phyloP scores from a whole-genome alignment of 2,113 vertebrate species.

The Regulus satrapa region DNA sequence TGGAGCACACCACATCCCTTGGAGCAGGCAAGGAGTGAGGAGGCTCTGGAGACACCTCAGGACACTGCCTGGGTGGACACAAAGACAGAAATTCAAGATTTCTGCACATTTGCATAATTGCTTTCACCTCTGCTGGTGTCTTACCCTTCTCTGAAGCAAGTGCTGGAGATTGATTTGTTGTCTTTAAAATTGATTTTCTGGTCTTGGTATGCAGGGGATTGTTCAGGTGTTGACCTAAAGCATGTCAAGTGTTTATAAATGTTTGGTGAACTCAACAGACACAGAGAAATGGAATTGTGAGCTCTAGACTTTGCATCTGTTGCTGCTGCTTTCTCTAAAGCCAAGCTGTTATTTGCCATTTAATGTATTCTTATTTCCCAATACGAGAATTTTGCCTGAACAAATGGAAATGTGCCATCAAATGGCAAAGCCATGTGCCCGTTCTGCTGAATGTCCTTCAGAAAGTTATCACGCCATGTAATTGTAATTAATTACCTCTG shows the following conservation, averaged over 20 bases:
- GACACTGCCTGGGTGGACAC: neutral
- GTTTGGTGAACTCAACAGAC: neutral
- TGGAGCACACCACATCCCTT: neutral
- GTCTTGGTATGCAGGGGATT: neutral
- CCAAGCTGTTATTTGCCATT: neutral
- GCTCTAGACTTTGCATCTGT: fast-evolving
- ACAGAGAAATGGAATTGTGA: neutral
- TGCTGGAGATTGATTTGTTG: neutral
- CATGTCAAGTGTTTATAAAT: neutral
- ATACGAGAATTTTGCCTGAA: neutral
- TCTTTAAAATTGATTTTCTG: neutral
- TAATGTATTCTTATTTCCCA: neutral
- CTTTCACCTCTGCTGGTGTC: neutral
- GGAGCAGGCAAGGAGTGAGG: neutral
- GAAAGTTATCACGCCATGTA: fast-evolving
- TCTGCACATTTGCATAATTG: neutral
- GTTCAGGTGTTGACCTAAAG: neutral
- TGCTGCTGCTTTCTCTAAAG: neutral
- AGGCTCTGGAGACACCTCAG: neutral
- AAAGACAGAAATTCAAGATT: neutral
- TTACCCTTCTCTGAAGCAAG: neutral
- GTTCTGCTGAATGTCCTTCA: neutral
- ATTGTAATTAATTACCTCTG: neutral
- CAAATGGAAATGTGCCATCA: neutral
- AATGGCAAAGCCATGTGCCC: neutral